phyloP scores from a whole-genome alignment of 2,797 vertebrate species.

The Tarsius wallacei region DNA sequence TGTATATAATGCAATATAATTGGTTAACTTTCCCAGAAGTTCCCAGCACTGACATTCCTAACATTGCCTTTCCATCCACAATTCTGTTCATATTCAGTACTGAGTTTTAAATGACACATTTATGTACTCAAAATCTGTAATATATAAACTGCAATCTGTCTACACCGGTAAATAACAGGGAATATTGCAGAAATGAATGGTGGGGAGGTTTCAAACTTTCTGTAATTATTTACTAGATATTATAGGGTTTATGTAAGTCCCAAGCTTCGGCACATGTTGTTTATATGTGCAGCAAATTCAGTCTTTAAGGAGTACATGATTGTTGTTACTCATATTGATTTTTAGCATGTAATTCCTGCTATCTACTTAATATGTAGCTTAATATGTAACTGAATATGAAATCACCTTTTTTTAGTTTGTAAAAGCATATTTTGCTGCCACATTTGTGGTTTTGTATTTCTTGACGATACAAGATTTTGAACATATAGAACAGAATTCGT shows the following conservation, averaged over 20 bases:
- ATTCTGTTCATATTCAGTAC: not conserved
- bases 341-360: not conserved
- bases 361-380: not conserved
- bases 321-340: constrained; percentile 10
- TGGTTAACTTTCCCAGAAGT: constrained; percentile 3
- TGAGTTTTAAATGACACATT: constrained; percentile 55
- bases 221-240: not conserved
- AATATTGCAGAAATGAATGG: not conserved
- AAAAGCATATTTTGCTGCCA: not conserved
- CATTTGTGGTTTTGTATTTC: not conserved
- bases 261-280: not conserved
- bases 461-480: not conserved
- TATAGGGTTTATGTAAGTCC: not conserved
- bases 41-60: not conserved
- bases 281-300: constrained; percentile 7
- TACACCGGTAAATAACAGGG: not conserved
- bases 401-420: not conserved
- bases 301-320: not conserved
- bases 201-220: constrained; percentile 9
- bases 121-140: constrained; percentile 24
- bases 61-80: not conserved
- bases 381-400: not conserved
- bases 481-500: not conserved
- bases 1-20: not conserved
- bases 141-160: not conserved